phyloP scores from a whole-genome alignment of 64 coral and sea anemone genomes.

The Astreopora myriophthalma region DNA sequence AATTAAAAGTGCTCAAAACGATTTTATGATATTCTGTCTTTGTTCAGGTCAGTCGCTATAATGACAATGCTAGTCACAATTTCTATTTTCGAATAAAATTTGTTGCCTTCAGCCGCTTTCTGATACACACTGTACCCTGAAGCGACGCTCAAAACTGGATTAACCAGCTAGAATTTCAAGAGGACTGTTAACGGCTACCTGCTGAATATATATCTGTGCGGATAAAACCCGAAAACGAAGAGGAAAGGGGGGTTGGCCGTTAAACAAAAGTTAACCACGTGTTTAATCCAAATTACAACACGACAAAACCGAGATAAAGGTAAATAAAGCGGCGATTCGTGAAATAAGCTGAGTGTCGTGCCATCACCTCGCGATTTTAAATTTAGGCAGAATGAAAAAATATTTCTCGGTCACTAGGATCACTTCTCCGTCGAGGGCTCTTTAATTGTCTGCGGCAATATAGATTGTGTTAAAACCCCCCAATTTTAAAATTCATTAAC shows the following conservation, averaged over 20 bases:
- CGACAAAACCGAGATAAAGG: conserved; percentile 4
- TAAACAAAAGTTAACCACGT: conserved; percentile 27
- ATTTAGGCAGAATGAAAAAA: not conserved
- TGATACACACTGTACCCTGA: not conserved
- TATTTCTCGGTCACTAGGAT: not conserved
- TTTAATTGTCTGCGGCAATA: not conserved
- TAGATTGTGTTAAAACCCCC: not conserved
- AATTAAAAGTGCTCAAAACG: not conserved
- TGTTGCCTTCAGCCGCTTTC: not conserved
- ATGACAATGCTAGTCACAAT: too few relatives aligned
- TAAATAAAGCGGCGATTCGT: conserved; percentile 20
- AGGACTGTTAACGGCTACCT: not conserved
- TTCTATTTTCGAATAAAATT: not conserved
- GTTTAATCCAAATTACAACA: conserved; percentile 25
- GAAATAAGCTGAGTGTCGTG: not conserved
- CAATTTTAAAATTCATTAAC: conserved; percentile 21
- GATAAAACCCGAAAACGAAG: not conserved
- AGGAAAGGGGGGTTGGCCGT: not conserved
- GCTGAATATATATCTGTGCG: not conserved
- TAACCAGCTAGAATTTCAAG: not conserved
- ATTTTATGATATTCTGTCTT: not conserved
- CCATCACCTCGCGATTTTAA: not conserved
- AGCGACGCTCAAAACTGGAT: too few relatives aligned
- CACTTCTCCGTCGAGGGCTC: not conserved
- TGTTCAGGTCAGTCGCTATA: not conserved